Evolutionary conservation across 2,888 invertebrate species (phyloP), one percentile per base, ranked within the genome.

Genomic region (Nysson spinosus): DNA sequence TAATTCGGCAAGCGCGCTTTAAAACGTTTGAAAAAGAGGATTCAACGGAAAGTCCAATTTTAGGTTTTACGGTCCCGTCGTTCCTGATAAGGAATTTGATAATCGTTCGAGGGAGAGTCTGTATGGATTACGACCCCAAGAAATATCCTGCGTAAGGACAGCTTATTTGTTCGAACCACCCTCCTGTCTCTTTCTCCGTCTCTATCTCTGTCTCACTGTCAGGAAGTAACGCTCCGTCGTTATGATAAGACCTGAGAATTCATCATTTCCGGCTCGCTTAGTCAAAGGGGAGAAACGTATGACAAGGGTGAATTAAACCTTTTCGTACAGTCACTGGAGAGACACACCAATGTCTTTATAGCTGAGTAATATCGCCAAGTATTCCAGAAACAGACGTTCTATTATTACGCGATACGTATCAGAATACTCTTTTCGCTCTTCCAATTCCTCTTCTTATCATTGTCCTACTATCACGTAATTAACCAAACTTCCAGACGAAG

Each of bases 231-330:
- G 44, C 35, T 30, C 30, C 47, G 43, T 17, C 39, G 42, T 51
- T 32, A 62, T 61, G 75, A 78, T 77, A 80, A 79, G 76, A 72
- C 62, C 73, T 69, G 79, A 75, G 79, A 77, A 81, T 81, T 81
- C 81, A 78, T 74, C 77, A 77, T 67, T 75, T 77, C 76, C 74
- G 63, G 52, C 57, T 58, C 57, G 70, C 42, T 60, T 52, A 49
- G 62, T 46, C 52, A 35, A 49, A 42, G 16, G 39, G 50, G 57
- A 16, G 42, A 19, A 17, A 26, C 16, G 47, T 20, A 35, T 16
- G 47, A 20, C 54, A 35, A 16, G 47, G 50, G 43, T 17, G 68
- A 60, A 62, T 50, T 61, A 50, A 66, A 66, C 60, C 58, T 69
- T 77, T 57, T 60, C 63, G 37, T 26, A 24, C n/a, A 61, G 55